A percentile compares a stretch with the other conserved stretches of the same genome.
phyloP scores from a whole-genome alignment of 2,113 vertebrate species.

The Gila orcuttii region DNA sequence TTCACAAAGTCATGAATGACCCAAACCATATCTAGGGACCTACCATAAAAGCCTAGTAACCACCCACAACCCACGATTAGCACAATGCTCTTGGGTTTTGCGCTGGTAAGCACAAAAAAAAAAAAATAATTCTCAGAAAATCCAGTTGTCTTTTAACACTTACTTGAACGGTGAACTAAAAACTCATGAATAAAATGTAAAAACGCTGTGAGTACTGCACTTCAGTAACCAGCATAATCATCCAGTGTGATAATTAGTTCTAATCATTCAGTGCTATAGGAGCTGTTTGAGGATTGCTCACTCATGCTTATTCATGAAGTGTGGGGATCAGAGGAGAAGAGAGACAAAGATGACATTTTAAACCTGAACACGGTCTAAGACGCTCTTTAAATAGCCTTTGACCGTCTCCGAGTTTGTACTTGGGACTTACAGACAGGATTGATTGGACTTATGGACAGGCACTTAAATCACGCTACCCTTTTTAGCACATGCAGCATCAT shows the following conservation, averaged over 20 bases:
- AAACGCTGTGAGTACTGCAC: not conserved
- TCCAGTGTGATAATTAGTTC: not conserved
- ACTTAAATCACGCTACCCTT: not conserved
- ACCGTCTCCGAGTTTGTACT: constrained; percentile 63
- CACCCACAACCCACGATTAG: not conserved
- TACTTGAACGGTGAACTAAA: not conserved
- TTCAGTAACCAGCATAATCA: not conserved
- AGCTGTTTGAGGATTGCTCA: constrained; percentile 11
- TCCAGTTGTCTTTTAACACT: not conserved
- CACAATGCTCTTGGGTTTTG: not conserved
- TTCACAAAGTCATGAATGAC: not conserved
- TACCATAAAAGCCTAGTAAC: not conserved
- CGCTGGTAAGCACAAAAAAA: not conserved
- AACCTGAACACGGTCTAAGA: constrained; percentile 59
- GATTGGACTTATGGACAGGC: constrained; percentile 58
- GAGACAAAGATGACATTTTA: not conserved
- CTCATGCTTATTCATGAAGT: constrained; percentile 22
- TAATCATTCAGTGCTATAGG: constrained; percentile 5
- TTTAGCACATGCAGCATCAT: not conserved
- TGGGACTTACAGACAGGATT: constrained; percentile 55
- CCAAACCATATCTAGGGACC: not conserved
- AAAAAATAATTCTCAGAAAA: constrained; percentile 22
- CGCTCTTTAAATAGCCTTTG: constrained; percentile 53
- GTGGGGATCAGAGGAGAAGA: not conserved
- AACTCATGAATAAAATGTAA: not conserved